phyloP scores from a whole-genome alignment of 2,113 vertebrate species.

The Zosterops pallidus region DNA sequence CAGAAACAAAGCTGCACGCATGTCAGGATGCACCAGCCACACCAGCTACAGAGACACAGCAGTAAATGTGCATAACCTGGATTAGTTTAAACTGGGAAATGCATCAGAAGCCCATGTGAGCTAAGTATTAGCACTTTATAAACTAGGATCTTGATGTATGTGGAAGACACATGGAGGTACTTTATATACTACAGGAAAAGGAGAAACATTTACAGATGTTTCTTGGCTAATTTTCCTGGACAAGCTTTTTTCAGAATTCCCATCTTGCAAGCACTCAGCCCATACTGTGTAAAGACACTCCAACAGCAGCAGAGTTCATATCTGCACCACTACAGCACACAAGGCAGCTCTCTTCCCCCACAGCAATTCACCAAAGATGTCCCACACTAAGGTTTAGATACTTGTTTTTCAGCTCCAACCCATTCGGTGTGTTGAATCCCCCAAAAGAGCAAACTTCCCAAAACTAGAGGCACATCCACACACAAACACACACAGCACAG shows the following conservation, averaged over 20 bases:
- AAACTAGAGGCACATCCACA: background rate
- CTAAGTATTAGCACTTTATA: background rate
- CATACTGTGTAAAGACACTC: background rate
- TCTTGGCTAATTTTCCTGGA: background rate
- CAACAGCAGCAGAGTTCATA: background rate
- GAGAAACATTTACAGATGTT: background rate
- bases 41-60: background rate
- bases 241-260: background rate
- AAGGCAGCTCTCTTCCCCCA: background rate
- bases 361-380: background rate
- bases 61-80: background rate
- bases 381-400: background rate
- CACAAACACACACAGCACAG: fast-evolving
- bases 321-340: fast-evolving
- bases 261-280: background rate
- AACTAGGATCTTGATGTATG: background rate
- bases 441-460: fast-evolving
- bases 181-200: background rate
- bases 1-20: background rate
- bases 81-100: background rate
- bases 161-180: background rate
- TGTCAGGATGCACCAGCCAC: background rate
- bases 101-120: background rate
- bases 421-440: background rate
- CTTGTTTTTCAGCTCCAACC: background rate